Conservation (phyloP, 2,797 vertebrate genomes). For the Crenichthys baileyi region DNA sequence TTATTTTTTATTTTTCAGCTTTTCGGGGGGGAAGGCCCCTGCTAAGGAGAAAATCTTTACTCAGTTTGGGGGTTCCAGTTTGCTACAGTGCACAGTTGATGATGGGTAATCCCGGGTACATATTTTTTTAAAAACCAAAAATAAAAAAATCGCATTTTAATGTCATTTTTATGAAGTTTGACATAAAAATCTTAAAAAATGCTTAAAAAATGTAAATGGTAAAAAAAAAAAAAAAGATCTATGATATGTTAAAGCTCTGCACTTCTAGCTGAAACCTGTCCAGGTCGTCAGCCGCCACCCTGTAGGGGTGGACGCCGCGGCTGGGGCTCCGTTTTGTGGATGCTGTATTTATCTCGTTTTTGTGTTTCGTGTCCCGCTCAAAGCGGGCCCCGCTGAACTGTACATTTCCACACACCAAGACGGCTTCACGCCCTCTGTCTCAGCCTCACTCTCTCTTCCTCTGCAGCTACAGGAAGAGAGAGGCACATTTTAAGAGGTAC, state of each 20-base stretch:
- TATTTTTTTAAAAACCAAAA: constrained; percentile 87
- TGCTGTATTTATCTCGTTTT: constrained; percentile 79
- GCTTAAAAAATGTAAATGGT: constrained; percentile 71
- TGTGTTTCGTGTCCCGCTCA: constrained; percentile 74
- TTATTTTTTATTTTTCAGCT: constrained; percentile 48
- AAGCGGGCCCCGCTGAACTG: constrained; percentile 74
- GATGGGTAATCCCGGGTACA: constrained; percentile 84
- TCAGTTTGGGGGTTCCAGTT: constrained; percentile 74
- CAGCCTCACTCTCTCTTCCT: constrained; percentile 63
- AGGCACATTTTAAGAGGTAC: constrained; percentile 74
- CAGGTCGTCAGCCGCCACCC: constrained; percentile 61
- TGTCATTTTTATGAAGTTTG: constrained; percentile 84
- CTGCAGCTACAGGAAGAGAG: constrained; percentile 61
- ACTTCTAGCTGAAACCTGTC: constrained; percentile 81
- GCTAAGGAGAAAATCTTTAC: constrained; percentile 69
- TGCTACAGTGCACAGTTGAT: constrained; percentile 82
- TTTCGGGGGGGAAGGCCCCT: constrained; percentile 63
- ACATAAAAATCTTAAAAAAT: constrained; percentile 77
- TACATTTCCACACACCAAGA: constrained; percentile 80
- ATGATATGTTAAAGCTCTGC: constrained; percentile 81
- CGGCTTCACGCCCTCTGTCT: constrained; percentile 71
- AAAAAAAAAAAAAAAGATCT: constrained; percentile 63
- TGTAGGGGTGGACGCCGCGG: constrained; percentile 61
- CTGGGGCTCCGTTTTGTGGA: constrained; percentile 80
- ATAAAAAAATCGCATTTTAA: constrained; percentile 82